Evolutionary conservation across 2,113 vertebrate genomes (phyloP).

Genomic region (Rhinolophus ferrumequinum): DNA sequence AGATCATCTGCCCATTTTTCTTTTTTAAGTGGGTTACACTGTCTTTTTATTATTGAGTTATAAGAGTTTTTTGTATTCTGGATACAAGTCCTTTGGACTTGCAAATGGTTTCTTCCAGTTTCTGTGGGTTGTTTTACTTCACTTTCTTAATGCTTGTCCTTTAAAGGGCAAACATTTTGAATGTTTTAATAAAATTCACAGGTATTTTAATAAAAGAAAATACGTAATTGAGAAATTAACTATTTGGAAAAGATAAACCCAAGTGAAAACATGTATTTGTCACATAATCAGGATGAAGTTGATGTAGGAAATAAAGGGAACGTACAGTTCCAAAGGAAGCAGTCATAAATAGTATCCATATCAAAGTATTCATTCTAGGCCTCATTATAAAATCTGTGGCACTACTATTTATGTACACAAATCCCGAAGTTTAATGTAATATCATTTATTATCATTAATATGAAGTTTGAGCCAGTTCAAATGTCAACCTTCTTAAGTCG

Average conservation of each 20-base stretch:
- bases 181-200: not conserved
- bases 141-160: not conserved
- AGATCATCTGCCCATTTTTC: not conserved
- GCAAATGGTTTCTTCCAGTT: not conserved
- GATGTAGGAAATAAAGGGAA: not conserved
- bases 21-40: not conserved
- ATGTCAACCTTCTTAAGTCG: not conserved
- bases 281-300: not conserved
- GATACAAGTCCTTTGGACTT: not conserved
- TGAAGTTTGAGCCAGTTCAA: not conserved
- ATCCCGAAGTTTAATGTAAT: not conserved
- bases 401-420: not conserved
- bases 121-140: not conserved
- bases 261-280: not conserved
- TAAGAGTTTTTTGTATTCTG: not conserved
- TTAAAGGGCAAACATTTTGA: not conserved
- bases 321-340: rapidly evolving
- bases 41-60: not conserved
- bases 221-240: not conserved
- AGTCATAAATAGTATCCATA: too few species aligned
- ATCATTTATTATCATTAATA: not conserved
- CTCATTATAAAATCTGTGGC: not conserved
- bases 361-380: not conserved
- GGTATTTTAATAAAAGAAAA: not conserved
- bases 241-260: not conserved